Evolutionary conservation across 1,140 invertebrate species (phyloP).

Genomic region (Drosophila tristis): DNA sequence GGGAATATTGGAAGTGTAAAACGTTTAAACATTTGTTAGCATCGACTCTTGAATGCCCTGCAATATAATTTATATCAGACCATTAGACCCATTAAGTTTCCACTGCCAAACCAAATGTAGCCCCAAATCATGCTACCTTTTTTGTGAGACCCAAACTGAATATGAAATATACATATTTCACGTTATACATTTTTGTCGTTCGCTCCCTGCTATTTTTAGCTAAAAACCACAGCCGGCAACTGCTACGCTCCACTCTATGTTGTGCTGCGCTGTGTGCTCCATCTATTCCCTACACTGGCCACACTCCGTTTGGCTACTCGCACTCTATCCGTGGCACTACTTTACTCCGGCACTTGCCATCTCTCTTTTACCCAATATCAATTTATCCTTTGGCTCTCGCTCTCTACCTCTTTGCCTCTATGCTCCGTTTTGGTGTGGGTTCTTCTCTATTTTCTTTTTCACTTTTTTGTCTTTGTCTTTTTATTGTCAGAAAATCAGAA

Average conservation of each 20-base stretch:
- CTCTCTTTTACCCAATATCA: slow-evolving; percentile 17
- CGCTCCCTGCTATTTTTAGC: slow-evolving; percentile 56
- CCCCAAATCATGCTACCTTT: background rate
- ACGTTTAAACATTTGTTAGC: background rate
- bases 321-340: no score
- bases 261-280: background rate
- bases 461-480: slow-evolving; percentile 15
- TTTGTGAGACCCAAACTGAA: slow-evolving; percentile 9
- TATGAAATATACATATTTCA: slow-evolving; percentile 54
- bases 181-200: slow-evolving; percentile 43
- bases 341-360: background rate
- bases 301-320: no score
- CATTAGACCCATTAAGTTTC: no score
- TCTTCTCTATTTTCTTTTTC: slow-evolving; percentile 14
- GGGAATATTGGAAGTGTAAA: background rate
- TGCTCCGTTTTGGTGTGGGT: background rate
- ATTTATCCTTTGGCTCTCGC: slow-evolving; percentile 54
- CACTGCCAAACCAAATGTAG: no score
- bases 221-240: slow-evolving; percentile 56
- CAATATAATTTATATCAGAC: background rate
- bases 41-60: slow-evolving; percentile 14
- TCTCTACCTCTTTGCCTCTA: slow-evolving; percentile 11
- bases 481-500: slow-evolving; percentile 60
- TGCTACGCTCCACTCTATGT: background rate
- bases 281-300: no score